Evolutionary conservation across 2,888 invertebrate species (phyloP).

Genomic region (Acanthopleura granulata): DNA sequence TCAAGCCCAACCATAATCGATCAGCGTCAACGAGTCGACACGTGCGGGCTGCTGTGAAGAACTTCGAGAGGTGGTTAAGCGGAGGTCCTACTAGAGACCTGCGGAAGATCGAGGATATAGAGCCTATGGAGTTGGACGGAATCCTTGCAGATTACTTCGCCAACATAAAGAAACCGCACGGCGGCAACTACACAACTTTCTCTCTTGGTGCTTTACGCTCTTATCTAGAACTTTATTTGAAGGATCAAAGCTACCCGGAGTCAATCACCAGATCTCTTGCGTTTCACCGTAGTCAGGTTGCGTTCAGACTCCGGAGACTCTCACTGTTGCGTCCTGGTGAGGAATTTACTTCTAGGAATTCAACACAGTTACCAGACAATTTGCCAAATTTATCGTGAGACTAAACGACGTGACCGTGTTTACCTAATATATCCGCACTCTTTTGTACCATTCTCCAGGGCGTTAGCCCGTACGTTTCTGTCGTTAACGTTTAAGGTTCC

Average conservation of each 20-base stretch:
- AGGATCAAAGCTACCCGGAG: background rate
- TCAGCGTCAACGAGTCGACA: background rate
- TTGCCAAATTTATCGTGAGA: too few relatives aligned
- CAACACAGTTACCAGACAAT: too few relatives aligned
- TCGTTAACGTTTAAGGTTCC: too few relatives aligned
- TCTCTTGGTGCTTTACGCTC: background rate
- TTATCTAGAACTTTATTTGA: background rate
- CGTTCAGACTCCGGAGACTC: background rate
- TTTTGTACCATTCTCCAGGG: too few relatives aligned
- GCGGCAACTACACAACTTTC: background rate
- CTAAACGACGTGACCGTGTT: too few relatives aligned
- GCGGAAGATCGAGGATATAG: background rate
- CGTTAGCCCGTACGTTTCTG: too few relatives aligned
- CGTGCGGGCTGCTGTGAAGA: background rate
- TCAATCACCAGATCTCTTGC: background rate
- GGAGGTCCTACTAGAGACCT: background rate
- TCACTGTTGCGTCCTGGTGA: background rate
- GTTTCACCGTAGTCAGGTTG: background rate
- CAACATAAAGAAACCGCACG: background rate
- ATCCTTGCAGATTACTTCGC: background rate
- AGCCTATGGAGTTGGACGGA: background rate
- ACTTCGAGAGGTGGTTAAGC: background rate
- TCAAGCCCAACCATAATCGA: too few relatives aligned
- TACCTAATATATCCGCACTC: too few relatives aligned
- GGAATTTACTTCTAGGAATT: too few relatives aligned